These are phyloP conservation scores for Hemiscyllium ocellatum DNA, from an alignment of 2,113 vertebrate species.

Conservation along the genomic window DNA sequence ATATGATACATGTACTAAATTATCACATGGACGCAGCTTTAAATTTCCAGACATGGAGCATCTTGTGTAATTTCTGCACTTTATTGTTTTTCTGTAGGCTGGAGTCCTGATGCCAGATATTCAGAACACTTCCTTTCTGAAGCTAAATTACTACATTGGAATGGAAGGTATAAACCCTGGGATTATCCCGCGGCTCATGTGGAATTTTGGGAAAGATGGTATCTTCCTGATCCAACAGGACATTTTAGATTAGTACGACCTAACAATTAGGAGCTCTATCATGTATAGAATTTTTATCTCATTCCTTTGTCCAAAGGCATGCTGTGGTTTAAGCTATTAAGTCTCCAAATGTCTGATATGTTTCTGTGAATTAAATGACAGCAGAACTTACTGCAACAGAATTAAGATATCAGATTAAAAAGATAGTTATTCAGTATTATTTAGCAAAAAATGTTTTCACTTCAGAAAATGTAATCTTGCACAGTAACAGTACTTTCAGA, in stretches of 20 bases:
- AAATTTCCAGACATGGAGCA: background rate
- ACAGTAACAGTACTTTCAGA: background rate
- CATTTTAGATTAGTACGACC: conserved; percentile 70
- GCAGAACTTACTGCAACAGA: background rate
- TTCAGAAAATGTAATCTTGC: background rate
- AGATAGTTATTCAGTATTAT: background rate
- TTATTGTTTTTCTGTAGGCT: conserved; percentile 58
- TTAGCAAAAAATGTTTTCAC: background rate
- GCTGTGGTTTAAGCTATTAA: background rate
- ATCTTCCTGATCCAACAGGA: conserved; percentile 81
- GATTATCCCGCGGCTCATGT: conserved; percentile 72
- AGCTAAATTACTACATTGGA: conserved; percentile 89
- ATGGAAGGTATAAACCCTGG: conserved; percentile 90
- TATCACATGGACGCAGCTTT: background rate
- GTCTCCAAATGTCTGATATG: background rate
- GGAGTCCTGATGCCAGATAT: conserved; percentile 78
- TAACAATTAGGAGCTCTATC: conserved; percentile 46
- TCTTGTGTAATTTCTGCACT: background rate
- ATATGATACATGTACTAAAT: background rate
- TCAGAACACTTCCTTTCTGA: conserved; percentile 72
- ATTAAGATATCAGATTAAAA: background rate
- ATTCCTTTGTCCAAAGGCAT: background rate
- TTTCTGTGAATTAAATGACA: background rate
- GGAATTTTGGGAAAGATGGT: conserved; percentile 90
- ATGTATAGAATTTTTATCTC: background rate